Evolutionary conservation across 2,888 invertebrate species (phyloP).

Genomic region (Lycaena phlaeas): DNA sequence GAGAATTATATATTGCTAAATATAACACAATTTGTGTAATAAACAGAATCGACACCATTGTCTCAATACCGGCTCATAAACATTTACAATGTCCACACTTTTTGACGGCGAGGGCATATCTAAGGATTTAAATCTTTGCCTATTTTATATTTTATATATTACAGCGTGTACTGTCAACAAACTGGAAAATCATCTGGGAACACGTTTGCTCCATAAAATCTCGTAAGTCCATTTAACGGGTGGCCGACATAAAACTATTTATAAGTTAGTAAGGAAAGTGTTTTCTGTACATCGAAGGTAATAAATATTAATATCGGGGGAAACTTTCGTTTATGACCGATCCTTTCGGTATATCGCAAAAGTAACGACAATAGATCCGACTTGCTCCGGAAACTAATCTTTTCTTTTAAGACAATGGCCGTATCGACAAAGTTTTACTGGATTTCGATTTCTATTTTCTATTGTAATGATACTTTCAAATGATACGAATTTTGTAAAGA

Average conservation of each 20-base stretch:
- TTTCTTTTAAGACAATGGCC: conserved; percentile 20
- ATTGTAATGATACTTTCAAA: too few relatives aligned
- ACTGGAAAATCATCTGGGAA: conserved; percentile 8
- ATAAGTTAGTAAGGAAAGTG: conserved; percentile 51
- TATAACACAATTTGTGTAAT: too few relatives aligned
- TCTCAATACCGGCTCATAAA: too few relatives aligned
- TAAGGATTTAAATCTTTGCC: too few relatives aligned
- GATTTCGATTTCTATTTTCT: conserved; percentile 17
- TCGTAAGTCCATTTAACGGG: conserved; percentile 57
- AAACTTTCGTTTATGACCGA: conserved; percentile 53
- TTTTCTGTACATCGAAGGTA: conserved; percentile 41
- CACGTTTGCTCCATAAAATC: conserved; percentile 25
- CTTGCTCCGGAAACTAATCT: conserved; percentile 34
- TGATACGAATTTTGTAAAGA: not conserved
- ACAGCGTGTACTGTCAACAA: not conserved
- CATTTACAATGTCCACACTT: too few relatives aligned
- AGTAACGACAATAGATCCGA: conserved; percentile 34
- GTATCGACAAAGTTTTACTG: not conserved
- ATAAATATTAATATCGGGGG: conserved; percentile 61
- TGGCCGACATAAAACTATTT: conserved; percentile 62
- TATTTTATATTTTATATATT: too few relatives aligned
- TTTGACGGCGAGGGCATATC: too few relatives aligned
- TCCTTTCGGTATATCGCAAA: conserved; percentile 30
- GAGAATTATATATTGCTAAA: too few relatives aligned
- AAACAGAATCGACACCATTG: too few relatives aligned